Evolutionary conservation across 2,888 invertebrate genomes (phyloP), one percentile per base, ranked within the genome.

Genomic region (Oligia strigilis): DNA sequence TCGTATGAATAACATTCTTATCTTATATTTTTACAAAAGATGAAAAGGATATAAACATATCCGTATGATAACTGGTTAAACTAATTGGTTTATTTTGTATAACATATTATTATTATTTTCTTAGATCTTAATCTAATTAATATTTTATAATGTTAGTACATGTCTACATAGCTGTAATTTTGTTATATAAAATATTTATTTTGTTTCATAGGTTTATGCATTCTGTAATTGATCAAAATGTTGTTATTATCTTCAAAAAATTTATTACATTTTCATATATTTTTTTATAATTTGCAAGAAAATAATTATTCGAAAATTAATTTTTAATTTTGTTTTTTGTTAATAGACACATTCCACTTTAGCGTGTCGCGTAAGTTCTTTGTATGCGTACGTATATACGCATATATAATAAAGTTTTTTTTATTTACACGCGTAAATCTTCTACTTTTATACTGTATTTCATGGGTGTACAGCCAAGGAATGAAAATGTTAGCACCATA

Each of bases 311-410:
- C 78, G 40, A 60, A 72, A 72, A 60, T 52, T 1, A 49, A 66
- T 76, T 69, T 69, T 73, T 49, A 0, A 2, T 72, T 77, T 74
- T 14, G 36, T 17, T 65, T 29, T 17, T 79, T 77, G n/a, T 40
- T 72, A 9, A 72, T 72, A 75, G 40, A 67, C 77, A 84, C 82
- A 88, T 87, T 88, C 85, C 87, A 80, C 17, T 80, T 60, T 76
- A 17, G 23, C 65, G 40, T 43, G 36, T 36, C 40, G 17, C 8
- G 2, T 29, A 17, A n/a, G 17, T 46, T 60, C 23, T 11, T 58
- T 72, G 3, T 17, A 11, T n/a, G n/a, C 23, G 17, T 55, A 29
- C 19, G 2, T 49, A 40, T 9, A 2, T 17, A 49, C 49, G 49
- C 49, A 49, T 49, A 49, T 49, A 46, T 13, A 13, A 49, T 14